Percentiles rank a stretch among this genome's conserved stretches.
phyloP scores from a whole-genome alignment of 2,797 vertebrate genomes.

The Luscinia megarhynchos region DNA sequence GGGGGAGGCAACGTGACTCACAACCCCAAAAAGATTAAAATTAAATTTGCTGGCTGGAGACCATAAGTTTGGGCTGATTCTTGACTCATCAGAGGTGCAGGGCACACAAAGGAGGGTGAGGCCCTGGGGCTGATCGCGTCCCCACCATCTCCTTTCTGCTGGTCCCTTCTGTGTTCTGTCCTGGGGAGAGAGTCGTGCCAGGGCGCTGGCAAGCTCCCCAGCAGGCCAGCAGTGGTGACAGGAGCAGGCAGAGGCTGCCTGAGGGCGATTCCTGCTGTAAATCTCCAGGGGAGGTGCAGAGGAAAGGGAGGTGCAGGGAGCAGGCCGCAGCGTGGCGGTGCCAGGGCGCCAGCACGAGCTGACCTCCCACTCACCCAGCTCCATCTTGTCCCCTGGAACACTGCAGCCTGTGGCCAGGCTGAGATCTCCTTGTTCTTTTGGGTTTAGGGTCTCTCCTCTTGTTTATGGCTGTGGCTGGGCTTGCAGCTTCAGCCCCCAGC shows the following conservation, averaged over 20 bases:
- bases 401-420: background rate
- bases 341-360: background rate
- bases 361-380: background rate
- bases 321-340: background rate
- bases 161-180: background rate
- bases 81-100: background rate
- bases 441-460: background rate
- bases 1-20: accelerated
- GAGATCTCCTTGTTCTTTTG: background rate
- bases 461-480: background rate
- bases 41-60: background rate
- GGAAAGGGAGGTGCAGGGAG: conserved; percentile 50
- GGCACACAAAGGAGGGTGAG: conserved; percentile 26
- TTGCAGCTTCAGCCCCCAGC: background rate
- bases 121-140: background rate
- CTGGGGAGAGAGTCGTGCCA: accelerated
- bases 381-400: background rate
- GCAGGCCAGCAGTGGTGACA: accelerated
- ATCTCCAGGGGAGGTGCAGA: background rate
- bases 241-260: background rate
- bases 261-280: background rate
- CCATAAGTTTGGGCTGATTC: background rate
- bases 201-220: background rate
- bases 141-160: background rate
- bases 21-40: accelerated